Percentiles rank a stretch among this genome's conserved stretches.
Evolutionary conservation across 2,888 invertebrate genomes (phyloP).

Genomic region (Eudemis profundana): DNA sequence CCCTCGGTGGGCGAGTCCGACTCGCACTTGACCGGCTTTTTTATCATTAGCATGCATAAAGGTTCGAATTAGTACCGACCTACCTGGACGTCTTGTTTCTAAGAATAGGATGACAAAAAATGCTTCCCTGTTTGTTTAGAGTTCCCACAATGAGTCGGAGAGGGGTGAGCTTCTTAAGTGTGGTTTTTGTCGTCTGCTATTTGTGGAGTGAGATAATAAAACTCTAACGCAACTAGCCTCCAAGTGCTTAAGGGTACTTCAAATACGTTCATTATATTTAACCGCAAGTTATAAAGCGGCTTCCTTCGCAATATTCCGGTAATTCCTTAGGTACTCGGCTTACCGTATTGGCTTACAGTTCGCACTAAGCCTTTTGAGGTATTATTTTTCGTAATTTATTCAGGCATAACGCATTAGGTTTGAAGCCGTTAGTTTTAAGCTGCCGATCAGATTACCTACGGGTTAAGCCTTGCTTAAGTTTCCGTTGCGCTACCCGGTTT

Average conservation of each 20-base stretch:
- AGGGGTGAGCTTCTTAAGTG: slow-evolving; percentile 79
- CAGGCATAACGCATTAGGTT: slow-evolving; percentile 73
- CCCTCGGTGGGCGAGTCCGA: too few species aligned
- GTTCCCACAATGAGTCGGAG: slow-evolving; percentile 78
- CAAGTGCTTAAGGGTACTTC: slow-evolving; percentile 48
- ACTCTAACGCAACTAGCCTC: slow-evolving; percentile 63
- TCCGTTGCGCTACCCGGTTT: slow-evolving; percentile 28
- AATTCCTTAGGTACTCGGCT: slow-evolving; percentile 39
- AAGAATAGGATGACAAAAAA: slow-evolving; percentile 71
- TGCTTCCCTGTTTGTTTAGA: slow-evolving; percentile 69
- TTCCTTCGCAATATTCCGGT: slow-evolving; percentile 43
- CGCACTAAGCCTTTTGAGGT: slow-evolving; percentile 50
- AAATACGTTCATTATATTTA: slow-evolving; percentile 43
- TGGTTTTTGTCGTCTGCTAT: slow-evolving; percentile 77
- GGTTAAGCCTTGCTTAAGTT: slow-evolving; percentile 75
- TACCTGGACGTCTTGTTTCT: slow-evolving; percentile 76
- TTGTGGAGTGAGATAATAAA: slow-evolving; percentile 77
- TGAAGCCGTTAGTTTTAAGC: slow-evolving; percentile 76
- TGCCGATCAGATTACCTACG: slow-evolving; percentile 76
- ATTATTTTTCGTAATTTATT: slow-evolving; percentile 71
- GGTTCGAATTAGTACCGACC: slow-evolving; percentile 62
- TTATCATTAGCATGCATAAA: slow-evolving; percentile 59
- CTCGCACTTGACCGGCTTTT: too few species aligned
- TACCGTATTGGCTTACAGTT: slow-evolving; percentile 41
- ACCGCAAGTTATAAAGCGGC: slow-evolving; percentile 34